A percentile compares a stretch with the other conserved stretches of the same genome.
phyloP scores from a whole-genome alignment of 2,888 invertebrate genomes.

The Endotricha flammealis region DNA sequence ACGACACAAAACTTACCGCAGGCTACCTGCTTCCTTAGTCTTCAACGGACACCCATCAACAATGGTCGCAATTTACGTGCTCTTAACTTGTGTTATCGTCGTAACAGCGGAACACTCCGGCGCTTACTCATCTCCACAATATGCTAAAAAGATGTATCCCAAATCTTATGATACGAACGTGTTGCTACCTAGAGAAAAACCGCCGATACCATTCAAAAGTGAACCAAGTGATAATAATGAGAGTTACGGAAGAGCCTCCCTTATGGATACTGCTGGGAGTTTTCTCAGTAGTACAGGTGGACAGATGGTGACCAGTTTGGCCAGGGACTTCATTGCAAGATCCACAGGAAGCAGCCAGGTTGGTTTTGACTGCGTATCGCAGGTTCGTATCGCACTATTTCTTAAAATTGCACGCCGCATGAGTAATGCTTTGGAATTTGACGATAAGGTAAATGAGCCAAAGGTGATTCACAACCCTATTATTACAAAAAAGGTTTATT shows the following conservation, averaged over 20 bases:
- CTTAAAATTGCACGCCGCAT: slow-evolving; percentile 47
- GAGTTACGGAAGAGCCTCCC: slow-evolving; percentile 49
- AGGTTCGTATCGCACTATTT: slow-evolving; percentile 69
- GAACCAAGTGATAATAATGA: slow-evolving; percentile 48
- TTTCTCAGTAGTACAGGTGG: slow-evolving; percentile 66
- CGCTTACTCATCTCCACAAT: slow-evolving; percentile 74
- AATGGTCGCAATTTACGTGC: slow-evolving; percentile 48
- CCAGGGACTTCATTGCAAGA: slow-evolving; percentile 82
- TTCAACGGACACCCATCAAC: slow-evolving; percentile 26
- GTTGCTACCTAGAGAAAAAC: slow-evolving; percentile 54
- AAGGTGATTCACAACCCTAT: too few species aligned
- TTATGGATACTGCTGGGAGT: slow-evolving; percentile 58
- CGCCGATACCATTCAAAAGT: slow-evolving; percentile 41
- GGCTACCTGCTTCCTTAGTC: slow-evolving; percentile 49
- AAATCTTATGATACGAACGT: slow-evolving; percentile 49
- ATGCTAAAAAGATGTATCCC: slow-evolving; percentile 71
- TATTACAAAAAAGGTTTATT: too few species aligned
- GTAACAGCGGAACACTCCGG: slow-evolving; percentile 58
- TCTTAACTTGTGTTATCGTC: slow-evolving; percentile 34
- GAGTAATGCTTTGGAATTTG: slow-evolving; percentile 19
- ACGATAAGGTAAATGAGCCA: slow-evolving; percentile 16
- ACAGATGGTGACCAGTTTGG: slow-evolving; percentile 77
- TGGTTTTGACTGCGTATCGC: slow-evolving; percentile 73
- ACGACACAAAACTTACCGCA: slow-evolving; percentile 40
- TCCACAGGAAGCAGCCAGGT: slow-evolving; percentile 85